These are phyloP conservation scores for Pseudonaja textilis DNA, from an alignment of 2,113 vertebrate species.

Conservation along the genomic window DNA sequence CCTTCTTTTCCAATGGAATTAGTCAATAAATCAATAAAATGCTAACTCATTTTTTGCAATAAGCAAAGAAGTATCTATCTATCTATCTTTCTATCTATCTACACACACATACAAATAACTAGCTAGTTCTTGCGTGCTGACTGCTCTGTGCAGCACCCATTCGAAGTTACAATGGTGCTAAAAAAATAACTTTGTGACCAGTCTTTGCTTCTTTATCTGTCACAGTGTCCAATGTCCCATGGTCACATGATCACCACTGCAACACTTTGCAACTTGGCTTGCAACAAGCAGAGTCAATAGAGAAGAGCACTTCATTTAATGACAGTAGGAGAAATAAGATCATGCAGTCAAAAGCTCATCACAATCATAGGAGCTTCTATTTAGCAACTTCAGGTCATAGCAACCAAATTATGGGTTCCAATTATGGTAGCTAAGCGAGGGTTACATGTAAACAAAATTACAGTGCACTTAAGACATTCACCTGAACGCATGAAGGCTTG, in stretches of 20 bases:
- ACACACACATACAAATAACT: background rate
- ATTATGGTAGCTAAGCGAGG: background rate
- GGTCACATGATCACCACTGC: background rate
- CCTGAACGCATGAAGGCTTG: background rate
- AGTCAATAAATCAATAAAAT: background rate
- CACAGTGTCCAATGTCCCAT: background rate
- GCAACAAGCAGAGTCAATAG: background rate
- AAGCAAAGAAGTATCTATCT: background rate
- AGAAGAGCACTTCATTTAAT: background rate
- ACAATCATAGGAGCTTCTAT: background rate
- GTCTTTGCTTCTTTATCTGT: background rate
- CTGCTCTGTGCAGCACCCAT: background rate
- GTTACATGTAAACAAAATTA: background rate
- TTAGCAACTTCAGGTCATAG: background rate
- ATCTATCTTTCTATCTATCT: no score
- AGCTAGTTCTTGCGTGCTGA: background rate
- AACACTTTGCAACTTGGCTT: background rate
- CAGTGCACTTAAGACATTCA: background rate
- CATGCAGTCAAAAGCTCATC: background rate
- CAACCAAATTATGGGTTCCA: background rate
- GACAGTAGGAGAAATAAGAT: background rate
- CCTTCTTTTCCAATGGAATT: background rate
- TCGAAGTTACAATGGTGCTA: background rate
- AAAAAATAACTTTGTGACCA: background rate
- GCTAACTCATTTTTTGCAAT: background rate